Conservation (phyloP, 2,888 invertebrate species). For the Scelioninae gen. 2 region DNA sequence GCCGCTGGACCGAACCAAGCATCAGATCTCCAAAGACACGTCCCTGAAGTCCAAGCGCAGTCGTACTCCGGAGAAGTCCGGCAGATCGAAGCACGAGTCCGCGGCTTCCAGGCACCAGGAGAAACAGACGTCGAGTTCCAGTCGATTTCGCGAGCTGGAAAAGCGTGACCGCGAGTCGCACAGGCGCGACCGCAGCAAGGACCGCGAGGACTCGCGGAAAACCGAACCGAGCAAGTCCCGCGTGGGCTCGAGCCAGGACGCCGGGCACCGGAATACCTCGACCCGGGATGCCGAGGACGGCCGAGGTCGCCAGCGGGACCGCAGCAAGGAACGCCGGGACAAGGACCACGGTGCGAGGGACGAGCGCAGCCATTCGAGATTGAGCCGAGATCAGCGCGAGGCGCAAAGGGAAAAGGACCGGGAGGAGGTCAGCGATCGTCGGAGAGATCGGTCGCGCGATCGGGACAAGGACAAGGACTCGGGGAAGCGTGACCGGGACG, state of each 20-base stretch:
- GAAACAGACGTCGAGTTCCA: conserved; percentile 59
- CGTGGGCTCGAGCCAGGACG: conserved; percentile 69
- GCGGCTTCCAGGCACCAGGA: conserved; percentile 65
- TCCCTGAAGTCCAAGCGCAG: conserved; percentile 67
- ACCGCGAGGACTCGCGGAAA: conserved; percentile 69
- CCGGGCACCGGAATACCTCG: conserved; percentile 73
- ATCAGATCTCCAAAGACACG: conserved; percentile 68
- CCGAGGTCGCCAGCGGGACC: conserved; percentile 76
- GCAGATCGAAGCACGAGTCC: conserved; percentile 67
- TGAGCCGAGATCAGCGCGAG: conserved; percentile 62
- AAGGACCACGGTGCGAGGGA: conserved; percentile 68
- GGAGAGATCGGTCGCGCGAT: conserved; percentile 78
- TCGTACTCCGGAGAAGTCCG: conserved; percentile 71
- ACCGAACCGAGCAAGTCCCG: conserved; percentile 64
- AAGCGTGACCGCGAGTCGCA: conserved; percentile 71
- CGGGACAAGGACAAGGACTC: conserved; percentile 76
- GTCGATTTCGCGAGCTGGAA: conserved; percentile 66
- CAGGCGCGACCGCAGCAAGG: conserved; percentile 71
- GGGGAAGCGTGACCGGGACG: conserved; percentile 76
- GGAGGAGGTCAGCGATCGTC: conserved; percentile 80
- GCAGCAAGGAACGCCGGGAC: conserved; percentile 70
- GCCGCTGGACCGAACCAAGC: conserved; percentile 68
- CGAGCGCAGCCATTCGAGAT: conserved; percentile 65
- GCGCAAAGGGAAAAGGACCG: conserved; percentile 67
- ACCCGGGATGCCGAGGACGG: conserved; percentile 70